A percentile compares a stretch with the other conserved stretches of the same genome.
Evolutionary conservation across 2,888 invertebrate species (phyloP).

Genomic region (Platycnemis pennipes): DNA sequence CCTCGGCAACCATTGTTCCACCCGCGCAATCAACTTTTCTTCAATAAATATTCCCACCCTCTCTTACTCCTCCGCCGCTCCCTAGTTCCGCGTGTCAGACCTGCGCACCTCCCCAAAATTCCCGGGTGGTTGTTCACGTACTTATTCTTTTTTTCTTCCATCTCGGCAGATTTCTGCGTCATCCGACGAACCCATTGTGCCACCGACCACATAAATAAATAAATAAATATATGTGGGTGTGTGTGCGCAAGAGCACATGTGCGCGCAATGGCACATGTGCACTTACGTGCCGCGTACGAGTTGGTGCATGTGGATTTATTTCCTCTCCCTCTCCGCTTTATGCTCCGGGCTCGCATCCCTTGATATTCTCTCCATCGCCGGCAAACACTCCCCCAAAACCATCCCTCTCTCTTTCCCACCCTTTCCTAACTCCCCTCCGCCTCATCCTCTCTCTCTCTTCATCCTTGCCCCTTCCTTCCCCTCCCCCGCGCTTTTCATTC

Average conservation of each 20-base stretch:
- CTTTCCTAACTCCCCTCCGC: not conserved
- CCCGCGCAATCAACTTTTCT: slow-evolving; percentile 48
- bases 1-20: slow-evolving; percentile 40
- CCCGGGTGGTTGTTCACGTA: not conserved
- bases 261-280: not conserved
- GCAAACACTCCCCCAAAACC: not conserved
- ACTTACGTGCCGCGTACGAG: not conserved
- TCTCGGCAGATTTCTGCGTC: not conserved
- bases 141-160: not conserved
- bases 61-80: not conserved
- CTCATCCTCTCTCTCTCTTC: not conserved
- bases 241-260: not conserved
- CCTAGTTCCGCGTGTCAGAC: not conserved
- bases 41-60: slow-evolving; percentile 9
- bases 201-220: not conserved
- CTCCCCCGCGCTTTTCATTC: not conserved
- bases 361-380: not conserved
- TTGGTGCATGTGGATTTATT: not conserved
- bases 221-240: too few relatives aligned
- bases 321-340: not conserved
- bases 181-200: not conserved
- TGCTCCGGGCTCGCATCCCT: not conserved
- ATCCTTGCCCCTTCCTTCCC: too few relatives aligned
- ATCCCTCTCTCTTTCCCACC: not conserved
- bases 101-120: not conserved